Base-by-base conservation (phyloP, 2,888 invertebrate genomes). In the Rotaria magnacalcarata region DNA sequence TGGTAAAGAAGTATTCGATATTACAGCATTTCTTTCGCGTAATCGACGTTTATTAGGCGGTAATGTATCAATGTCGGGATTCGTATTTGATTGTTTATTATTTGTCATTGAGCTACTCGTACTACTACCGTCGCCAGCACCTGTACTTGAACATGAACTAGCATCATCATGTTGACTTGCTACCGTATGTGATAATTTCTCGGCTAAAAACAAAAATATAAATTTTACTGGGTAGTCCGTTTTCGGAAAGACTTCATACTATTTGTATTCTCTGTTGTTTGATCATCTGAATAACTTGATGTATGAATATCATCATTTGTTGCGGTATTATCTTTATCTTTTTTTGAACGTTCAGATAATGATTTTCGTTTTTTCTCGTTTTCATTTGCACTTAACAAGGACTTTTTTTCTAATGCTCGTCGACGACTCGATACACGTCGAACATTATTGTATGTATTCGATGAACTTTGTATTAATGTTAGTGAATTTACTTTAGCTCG, bases 21-120 rank as follows among this genome's bases (percentile, higher is more conserved):
- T 43, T 14, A 24, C 43, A n/a, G 47, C 21, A 74, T 86, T 86
- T 84, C 84, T 84, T 54, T 86, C 86, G 54, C 84, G 84, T n/a
- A 85, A 74, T 84, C 84, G 85, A 24, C 56, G 84, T 84, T 86
- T 84, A 34, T 54, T 52, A 41, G 86, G 52, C 34, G 86, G 60
- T 50, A 84, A 74, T 27, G 85, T 34, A 47, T 86, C 86, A 54
- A 85, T 50, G n/a, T 80, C 80, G 47, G 24, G 10, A 0, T n/a
- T 24, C 24, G 24, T 43, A 47, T 80, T 24, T 47, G n/a, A 43
- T n/a, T 80, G 80, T n/a, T 47, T 47, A 3, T 24, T 11, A 43
- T 47, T 80, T 47, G n/a, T 80, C n/a, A 34, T n/a, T 80, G 43
- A 80, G 47, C 43, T 80, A 47, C 47, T 80, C 47, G 80, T 47